Evolutionary conservation across 2,888 invertebrate genomes (phyloP), one percentile per base, ranked within the genome.

Genomic region (Tetranychus truncatus): DNA sequence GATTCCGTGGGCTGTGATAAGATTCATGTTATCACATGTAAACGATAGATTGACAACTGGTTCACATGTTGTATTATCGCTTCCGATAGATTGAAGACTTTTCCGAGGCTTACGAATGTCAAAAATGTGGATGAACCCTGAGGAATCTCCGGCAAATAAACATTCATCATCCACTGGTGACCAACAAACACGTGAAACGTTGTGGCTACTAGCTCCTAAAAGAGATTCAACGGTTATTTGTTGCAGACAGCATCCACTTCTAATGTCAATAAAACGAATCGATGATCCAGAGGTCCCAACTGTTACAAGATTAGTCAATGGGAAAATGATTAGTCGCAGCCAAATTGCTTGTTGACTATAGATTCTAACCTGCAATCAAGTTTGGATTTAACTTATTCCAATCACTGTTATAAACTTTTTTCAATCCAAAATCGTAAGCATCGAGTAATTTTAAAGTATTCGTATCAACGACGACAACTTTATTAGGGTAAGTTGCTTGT

Each of bases 141-240:
- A 71, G 20, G 75, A 74, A 67, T 76, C 76, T 55, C 76, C 77
- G 5, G 74, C 74, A 76, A 77, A 75, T 20, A 77, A 66, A 71
- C 77, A 77, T 21, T 76, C 74, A n/a, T 67, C 21, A 66, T 77
- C 77, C 7, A 76, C 21, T 6, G 76, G 76, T 45, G 76, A 73
- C 77, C 77, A 77, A 24, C 65, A 46, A 65, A 77, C 71, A 6
- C 76, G 74, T 67, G 76, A 74, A 24, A 74, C 72, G 66, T 67
- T 45, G 34, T 76, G 74, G 8, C 66, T 74, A 46, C 55, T 55
- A 8, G 66, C 11, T 11, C 76, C 72, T 9, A 72, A 66, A 45
- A 45, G 72, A 21, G 74, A 76, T 21, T 8, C 15, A 6, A 71
- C 72, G 2, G 74, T 76, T 7, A 76, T 76, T 24, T 74, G 73